These are phyloP conservation scores for Buphagus erythrorhynchus DNA, from an alignment of 2,797 vertebrate species.

Conservation along the genomic window DNA sequence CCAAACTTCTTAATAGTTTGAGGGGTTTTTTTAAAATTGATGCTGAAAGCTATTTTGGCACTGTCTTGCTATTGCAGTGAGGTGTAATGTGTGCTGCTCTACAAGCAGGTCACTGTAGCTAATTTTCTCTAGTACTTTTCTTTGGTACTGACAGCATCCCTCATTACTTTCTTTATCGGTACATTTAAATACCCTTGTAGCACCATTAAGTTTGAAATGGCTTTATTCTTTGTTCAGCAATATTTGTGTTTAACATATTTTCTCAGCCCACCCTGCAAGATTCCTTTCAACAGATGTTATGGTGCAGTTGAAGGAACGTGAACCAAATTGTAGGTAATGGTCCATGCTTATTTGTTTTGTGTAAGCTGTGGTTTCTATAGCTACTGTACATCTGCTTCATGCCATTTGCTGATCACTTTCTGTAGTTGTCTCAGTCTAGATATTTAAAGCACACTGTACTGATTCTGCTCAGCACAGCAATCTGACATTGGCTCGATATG, in stretches of 20 bases:
- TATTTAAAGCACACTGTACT: conserved; percentile 31
- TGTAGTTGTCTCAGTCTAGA: conserved; percentile 14
- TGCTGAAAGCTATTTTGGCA: not conserved
- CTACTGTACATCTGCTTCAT: conserved; percentile 55
- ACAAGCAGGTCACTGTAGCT: not conserved
- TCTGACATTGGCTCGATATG: not conserved
- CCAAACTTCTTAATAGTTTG: not conserved
- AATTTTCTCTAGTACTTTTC: conserved; percentile 32
- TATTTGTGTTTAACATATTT: conserved; percentile 42
- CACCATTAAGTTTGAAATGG: conserved; percentile 50
- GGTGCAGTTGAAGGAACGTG: conserved; percentile 9
- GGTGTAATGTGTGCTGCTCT: not conserved
- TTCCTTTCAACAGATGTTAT: conserved; percentile 33
- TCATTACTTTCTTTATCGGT: conserved; percentile 67
- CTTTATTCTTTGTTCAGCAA: conserved; percentile 47
- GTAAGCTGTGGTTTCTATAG: conserved; percentile 58
- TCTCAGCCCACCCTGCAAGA: conserved; percentile 15
- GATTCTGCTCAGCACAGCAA: conserved; percentile 23
- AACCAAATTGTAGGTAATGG: conserved; percentile 66
- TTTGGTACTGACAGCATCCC: conserved; percentile 26
- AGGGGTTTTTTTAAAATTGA: not conserved
- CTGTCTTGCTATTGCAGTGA: not conserved
- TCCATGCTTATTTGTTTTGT: conserved; percentile 64
- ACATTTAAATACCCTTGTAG: conserved; percentile 54
- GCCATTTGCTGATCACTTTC: conserved; percentile 53